A percentile compares a stretch with the other conserved stretches of the same genome.
Evolutionary conservation across 2,113 vertebrate species (phyloP).

Genomic region (Microcebus lehilahytsara): DNA sequence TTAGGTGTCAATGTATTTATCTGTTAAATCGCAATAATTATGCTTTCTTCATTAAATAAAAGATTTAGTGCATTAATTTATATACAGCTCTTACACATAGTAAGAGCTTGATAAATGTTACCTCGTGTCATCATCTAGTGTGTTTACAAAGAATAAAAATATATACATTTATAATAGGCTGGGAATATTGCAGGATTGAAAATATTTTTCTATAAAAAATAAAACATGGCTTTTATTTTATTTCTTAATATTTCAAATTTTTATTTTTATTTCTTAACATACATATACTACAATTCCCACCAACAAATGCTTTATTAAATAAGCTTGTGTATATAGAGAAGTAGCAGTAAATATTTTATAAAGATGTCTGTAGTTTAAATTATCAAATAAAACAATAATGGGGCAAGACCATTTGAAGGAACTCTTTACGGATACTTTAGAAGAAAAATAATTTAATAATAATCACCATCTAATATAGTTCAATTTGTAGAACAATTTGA

Average conservation of each 20-base stretch:
- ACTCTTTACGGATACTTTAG: not conserved
- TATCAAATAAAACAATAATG: slow-evolving; percentile 11
- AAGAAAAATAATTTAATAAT: slow-evolving; percentile 18
- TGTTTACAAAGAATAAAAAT: not conserved
- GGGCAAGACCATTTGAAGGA: not conserved
- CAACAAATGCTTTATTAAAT: not conserved
- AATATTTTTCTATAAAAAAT: not conserved
- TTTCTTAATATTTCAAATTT: not conserved
- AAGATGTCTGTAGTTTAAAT: not conserved
- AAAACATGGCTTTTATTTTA: not conserved
- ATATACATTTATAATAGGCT: not conserved
- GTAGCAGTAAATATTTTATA: not conserved
- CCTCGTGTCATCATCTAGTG: not conserved
- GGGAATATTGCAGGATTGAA: not conserved
- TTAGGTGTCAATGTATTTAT: not conserved
- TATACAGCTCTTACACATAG: not conserved
- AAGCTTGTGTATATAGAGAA: not conserved
- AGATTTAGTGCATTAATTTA: not conserved
- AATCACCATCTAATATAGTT: not conserved
- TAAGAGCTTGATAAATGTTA: not conserved
- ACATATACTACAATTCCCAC: not conserved
- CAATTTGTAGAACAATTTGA: not conserved
- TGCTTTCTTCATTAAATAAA: slow-evolving; percentile 18
- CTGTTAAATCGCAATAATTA: not conserved
- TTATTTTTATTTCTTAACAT: not conserved